Evolutionary conservation across 2,888 invertebrate genomes (phyloP).

Genomic region (Callinectes sapidus): DNA sequence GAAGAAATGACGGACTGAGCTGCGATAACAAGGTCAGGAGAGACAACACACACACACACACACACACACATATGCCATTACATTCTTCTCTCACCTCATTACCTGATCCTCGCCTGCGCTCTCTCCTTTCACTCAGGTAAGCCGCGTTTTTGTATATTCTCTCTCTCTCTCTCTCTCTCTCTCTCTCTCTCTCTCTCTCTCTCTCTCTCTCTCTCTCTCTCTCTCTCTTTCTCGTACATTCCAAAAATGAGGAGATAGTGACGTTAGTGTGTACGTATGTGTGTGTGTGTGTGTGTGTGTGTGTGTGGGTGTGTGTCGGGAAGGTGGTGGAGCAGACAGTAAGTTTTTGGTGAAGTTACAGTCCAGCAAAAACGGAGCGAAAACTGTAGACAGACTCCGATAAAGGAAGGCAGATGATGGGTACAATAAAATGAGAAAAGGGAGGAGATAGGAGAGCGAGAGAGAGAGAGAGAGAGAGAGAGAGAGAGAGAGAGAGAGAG

Average conservation of each 20-base stretch:
- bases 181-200: neutral
- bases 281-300: neutral
- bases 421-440: neutral
- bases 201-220: neutral
- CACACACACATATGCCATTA: no score
- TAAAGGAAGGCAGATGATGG: neutral
- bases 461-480: neutral
- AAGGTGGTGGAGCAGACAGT: neutral
- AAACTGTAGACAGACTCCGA: neutral
- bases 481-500: conserved; percentile 30
- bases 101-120: neutral
- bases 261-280: neutral
- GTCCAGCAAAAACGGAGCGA: neutral
- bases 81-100: neutral
- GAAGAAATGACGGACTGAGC: neutral
- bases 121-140: neutral
- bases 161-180: no score
- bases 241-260: neutral
- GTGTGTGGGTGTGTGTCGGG: neutral
- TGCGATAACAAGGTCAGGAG: neutral
- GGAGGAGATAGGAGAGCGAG: neutral
- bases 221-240: no score
- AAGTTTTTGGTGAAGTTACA: neutral
- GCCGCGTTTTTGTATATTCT: no score
- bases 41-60: no score